Conservation (phyloP, 2,888 invertebrate species). For the Cremastobaeus sp. region DNA sequence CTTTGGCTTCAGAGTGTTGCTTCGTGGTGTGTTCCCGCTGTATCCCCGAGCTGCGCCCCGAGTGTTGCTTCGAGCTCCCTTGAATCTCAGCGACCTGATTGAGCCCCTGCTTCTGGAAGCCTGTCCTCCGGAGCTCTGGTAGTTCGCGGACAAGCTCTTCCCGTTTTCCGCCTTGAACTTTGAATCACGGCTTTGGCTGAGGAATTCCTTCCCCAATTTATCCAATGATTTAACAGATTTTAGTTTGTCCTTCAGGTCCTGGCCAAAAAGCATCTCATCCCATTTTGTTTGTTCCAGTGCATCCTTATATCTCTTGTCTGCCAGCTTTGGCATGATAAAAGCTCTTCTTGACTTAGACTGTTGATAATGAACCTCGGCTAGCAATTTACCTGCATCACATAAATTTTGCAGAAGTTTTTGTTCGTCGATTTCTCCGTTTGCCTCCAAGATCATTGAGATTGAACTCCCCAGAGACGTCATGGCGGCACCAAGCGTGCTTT, state of each 20-base stretch:
- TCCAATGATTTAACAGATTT: slow-evolving; percentile 6
- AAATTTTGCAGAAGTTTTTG: background rate
- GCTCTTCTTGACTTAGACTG: background rate
- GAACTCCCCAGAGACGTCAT: background rate
- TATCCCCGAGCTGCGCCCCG: background rate
- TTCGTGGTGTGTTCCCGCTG: background rate
- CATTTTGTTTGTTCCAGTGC: background rate
- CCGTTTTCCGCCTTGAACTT: slow-evolving; percentile 23
- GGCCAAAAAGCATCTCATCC: background rate
- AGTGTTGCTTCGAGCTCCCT: background rate
- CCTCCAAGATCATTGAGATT: background rate
- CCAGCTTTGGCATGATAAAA: background rate
- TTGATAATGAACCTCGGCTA: background rate
- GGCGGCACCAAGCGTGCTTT: slow-evolving; percentile 4
- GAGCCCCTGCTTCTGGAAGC: slow-evolving; percentile 12
- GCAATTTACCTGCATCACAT: background rate
- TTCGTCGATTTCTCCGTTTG: background rate
- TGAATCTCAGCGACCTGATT: slow-evolving; percentile 10
- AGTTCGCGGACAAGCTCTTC: slow-evolving; percentile 13
- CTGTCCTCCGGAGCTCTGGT: slow-evolving; percentile 18
- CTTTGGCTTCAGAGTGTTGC: background rate
- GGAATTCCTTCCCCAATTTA: slow-evolving; percentile 10
- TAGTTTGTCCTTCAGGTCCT: slow-evolving; percentile 1
- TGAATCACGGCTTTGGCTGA: background rate
- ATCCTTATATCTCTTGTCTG: slow-evolving; percentile 4